Conservation (phyloP, 2,888 invertebrate genomes). For the Mesodorylaimus sp. region DNA sequence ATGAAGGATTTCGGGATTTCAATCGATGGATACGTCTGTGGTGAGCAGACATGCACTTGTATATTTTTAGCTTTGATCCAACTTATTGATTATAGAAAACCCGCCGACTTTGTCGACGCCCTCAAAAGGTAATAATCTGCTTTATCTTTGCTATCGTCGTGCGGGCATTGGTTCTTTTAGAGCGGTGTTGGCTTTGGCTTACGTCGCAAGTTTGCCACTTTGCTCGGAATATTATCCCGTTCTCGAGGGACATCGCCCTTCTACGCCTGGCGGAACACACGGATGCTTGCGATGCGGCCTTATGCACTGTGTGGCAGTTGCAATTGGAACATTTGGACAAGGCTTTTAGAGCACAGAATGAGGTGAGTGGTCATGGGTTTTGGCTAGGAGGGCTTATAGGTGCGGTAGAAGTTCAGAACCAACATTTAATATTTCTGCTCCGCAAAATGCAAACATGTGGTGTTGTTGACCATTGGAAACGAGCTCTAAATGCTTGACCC, state of each 20-base stretch:
- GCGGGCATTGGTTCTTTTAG: no score
- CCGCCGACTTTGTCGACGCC: background rate
- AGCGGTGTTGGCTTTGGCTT: slow-evolving; percentile 7
- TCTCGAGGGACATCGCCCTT: slow-evolving; percentile 1
- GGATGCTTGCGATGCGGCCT: background rate
- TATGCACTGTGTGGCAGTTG: background rate
- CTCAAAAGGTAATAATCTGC: background rate
- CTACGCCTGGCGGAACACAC: background rate
- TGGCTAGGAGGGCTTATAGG: no score
- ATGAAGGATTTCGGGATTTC: slow-evolving; percentile 50
- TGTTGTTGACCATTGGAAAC: no score
- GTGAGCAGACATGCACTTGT: no score
- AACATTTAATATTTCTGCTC: no score
- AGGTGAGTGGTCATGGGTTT: no score
- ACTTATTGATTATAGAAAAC: background rate
- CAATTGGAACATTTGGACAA: background rate
- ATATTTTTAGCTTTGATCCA: background rate
- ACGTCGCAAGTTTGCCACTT: slow-evolving; percentile 5
- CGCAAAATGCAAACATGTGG: no score
- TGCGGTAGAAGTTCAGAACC: no score
- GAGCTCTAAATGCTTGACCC: no score
- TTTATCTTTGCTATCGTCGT: background rate
- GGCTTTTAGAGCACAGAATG: no score
- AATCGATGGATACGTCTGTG: slow-evolving; percentile 46
- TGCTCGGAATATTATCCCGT: slow-evolving; percentile 6